These are phyloP conservation scores for Hapalemur alaotrensis DNA, from an alignment of 2,797 vertebrate genomes.

Conservation along the genomic window DNA sequence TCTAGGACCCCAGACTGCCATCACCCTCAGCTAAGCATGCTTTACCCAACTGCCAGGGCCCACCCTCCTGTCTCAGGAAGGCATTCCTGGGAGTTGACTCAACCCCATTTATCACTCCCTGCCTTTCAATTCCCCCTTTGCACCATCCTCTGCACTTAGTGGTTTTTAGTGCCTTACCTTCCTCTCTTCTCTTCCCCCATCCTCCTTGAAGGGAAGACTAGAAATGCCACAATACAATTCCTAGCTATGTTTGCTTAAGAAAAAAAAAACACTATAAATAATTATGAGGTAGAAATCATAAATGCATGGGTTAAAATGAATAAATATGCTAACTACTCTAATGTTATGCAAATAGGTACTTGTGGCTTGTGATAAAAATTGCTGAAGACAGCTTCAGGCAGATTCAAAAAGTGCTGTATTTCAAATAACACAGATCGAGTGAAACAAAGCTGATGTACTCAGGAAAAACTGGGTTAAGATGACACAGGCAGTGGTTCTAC, in stretches of 20 bases:
- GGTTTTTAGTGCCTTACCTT: not conserved
- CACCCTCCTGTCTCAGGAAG: not conserved
- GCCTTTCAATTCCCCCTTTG: not conserved
- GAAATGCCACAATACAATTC: not conserved
- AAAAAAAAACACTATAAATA: not conserved
- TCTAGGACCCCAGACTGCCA: not conserved
- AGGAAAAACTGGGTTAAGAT: not conserved
- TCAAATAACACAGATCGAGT: not conserved
- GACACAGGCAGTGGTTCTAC: not conserved
- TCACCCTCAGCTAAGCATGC: not conserved
- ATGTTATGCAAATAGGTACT: constrained; percentile 11
- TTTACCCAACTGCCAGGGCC: not conserved
- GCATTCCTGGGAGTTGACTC: not conserved
- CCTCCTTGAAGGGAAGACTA: not conserved
- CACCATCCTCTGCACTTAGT: not conserved
- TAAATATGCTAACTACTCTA: not conserved
- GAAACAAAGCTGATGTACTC: not conserved
- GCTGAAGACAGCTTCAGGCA: not conserved
- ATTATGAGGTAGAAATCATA: not conserved
- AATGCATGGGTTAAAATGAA: constrained; percentile 10
- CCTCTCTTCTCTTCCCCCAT: not conserved
- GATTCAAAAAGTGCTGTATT: not conserved
- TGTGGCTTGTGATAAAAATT: constrained; percentile 41
- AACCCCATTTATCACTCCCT: not conserved
- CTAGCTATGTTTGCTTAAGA: not conserved